phyloP scores from a whole-genome alignment of 1,140 invertebrate genomes.

The Drosophila ohnishii region DNA sequence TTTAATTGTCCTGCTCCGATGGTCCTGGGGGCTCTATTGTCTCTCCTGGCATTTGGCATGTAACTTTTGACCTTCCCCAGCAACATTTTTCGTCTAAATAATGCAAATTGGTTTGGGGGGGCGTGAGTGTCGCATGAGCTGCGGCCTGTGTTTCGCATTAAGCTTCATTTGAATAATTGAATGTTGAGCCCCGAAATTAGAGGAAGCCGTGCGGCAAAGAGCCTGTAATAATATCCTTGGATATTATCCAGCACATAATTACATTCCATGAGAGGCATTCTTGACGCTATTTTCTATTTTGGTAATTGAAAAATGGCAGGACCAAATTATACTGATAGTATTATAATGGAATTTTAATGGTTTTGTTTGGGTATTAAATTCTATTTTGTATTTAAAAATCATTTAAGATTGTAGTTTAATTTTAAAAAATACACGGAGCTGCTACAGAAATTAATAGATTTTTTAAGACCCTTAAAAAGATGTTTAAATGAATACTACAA shows the following conservation, averaged over 20 bases:
- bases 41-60: conserved; percentile 15
- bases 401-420: background rate
- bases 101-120: conserved; percentile 41
- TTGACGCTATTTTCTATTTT: conserved; percentile 7
- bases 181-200: conserved; percentile 39
- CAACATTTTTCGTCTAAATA: conserved; percentile 40
- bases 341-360: conserved; percentile 25
- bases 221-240: conserved; percentile 16
- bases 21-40: conserved; percentile 32
- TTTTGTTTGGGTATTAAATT: no score
- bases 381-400: background rate
- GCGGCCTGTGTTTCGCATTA: conserved; percentile 12
- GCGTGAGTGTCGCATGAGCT: conserved; percentile 34
- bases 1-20: conserved; percentile 33
- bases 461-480: no score
- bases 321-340: background rate
- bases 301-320: background rate
- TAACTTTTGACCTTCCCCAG: conserved; percentile 34
- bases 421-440: no score
- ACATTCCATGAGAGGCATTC: conserved; percentile 21
- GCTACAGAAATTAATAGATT: no score
- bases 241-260: conserved; percentile 32
- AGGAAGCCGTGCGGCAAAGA: conserved; percentile 7
- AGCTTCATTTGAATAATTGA: conserved; percentile 51
- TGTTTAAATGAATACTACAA: no score